Evolutionary conservation across 2,888 invertebrate genomes (phyloP).

Genomic region (Venustoraphidia nigricollis): DNA sequence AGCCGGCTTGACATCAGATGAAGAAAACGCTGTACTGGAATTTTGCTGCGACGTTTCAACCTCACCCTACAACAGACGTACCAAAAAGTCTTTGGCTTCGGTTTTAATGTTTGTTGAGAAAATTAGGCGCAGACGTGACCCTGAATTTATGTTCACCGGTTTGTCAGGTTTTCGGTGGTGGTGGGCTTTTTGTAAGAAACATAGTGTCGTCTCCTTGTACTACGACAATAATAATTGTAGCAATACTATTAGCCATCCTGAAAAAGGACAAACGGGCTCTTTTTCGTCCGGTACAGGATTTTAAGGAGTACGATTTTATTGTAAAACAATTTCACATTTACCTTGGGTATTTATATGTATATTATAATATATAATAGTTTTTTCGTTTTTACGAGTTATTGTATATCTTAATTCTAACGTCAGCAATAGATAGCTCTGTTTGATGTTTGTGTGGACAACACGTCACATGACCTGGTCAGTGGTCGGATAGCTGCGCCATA

Average conservation of each 20-base stretch:
- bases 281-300: too few relatives aligned
- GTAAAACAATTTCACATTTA: too few relatives aligned
- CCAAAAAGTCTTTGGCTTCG: slow-evolving; percentile 47
- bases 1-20: slow-evolving; percentile 39
- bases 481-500: too few relatives aligned
- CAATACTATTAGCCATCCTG: neutral
- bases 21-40: slow-evolving; percentile 51
- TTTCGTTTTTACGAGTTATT: neutral
- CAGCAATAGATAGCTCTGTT: too few relatives aligned
- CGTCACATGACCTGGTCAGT: too few relatives aligned
- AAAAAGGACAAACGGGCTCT: too few relatives aligned
- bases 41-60: slow-evolving; percentile 58
- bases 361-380: neutral
- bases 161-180: slow-evolving; percentile 63
- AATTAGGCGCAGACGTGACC: slow-evolving; percentile 39
- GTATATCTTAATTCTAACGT: too few relatives aligned
- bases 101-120: slow-evolving; percentile 51
- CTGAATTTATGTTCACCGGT: slow-evolving; percentile 50
- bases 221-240: slow-evolving; percentile 24
- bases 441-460: too few relatives aligned
- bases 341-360: too few relatives aligned
- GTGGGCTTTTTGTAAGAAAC: slow-evolving; percentile 72
- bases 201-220: slow-evolving; percentile 53
- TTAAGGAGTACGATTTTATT: too few relatives aligned
- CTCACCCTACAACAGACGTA: slow-evolving; percentile 53